Evolutionary conservation across 2,113 vertebrate species (phyloP).

Genomic region (Hystrix brachyura): DNA sequence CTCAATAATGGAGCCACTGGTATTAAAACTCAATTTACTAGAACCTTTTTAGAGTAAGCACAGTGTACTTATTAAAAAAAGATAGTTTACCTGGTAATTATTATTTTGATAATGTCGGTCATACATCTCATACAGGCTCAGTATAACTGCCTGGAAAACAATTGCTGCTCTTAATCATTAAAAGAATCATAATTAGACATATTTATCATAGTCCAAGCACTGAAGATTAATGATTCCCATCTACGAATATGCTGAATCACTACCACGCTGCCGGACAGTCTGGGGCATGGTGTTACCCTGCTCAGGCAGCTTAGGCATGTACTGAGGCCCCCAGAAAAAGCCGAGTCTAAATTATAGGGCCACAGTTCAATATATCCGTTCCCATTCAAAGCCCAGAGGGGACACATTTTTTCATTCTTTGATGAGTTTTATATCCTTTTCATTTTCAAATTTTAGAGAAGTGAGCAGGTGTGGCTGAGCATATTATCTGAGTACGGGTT

Average conservation of each 20-base stretch:
- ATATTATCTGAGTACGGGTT: background rate
- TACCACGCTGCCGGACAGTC: background rate
- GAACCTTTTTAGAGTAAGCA: slow-evolving; percentile 56
- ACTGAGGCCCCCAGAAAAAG: background rate
- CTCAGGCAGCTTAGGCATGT: background rate
- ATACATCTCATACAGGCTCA: slow-evolving; percentile 20
- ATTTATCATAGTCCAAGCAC: slow-evolving; percentile 22
- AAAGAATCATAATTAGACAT: slow-evolving; percentile 34
- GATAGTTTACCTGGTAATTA: slow-evolving; percentile 70
- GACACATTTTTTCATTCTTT: background rate
- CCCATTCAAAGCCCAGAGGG: background rate
- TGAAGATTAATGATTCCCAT: slow-evolving; percentile 31
- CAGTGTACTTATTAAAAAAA: slow-evolving; percentile 40
- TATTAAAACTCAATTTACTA: slow-evolving; percentile 69
- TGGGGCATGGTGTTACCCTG: background rate
- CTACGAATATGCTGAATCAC: slow-evolving; percentile 52
- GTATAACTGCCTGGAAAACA: slow-evolving; percentile 49
- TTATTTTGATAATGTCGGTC: slow-evolving; percentile 56
- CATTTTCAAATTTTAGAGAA: slow-evolving; percentile 31
- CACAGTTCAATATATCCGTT: background rate
- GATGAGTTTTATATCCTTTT: slow-evolving; percentile 1
- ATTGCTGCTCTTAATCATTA: slow-evolving; percentile 64
- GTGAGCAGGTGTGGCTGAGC: background rate
- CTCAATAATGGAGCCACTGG: slow-evolving; percentile 56
- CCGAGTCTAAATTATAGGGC: background rate